Percentiles rank a stretch among this genome's conserved stretches.
Conservation (phyloP, 2,888 invertebrate species). For the Sinopyrophorus schimmeli region DNA sequence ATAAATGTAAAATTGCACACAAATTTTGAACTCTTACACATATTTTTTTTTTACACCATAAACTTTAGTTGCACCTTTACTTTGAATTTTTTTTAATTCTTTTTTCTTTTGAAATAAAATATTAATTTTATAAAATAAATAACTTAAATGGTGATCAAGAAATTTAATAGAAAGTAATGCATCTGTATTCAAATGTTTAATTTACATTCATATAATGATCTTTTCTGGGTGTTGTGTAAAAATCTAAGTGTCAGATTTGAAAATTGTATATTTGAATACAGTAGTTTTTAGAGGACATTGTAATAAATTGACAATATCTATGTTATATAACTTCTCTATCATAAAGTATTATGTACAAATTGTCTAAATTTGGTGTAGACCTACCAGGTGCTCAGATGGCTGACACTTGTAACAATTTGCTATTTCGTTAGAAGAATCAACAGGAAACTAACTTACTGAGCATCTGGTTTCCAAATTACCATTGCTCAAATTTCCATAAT, state of each 20-base stretch:
- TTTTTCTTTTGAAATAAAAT: background rate
- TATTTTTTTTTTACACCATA: constrained; percentile 15
- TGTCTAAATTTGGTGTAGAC: constrained; percentile 33
- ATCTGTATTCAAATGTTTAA: constrained; percentile 33
- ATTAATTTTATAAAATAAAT: background rate
- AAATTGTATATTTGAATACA: constrained; percentile 24
- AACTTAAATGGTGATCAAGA: constrained; percentile 22
- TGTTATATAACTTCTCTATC: constrained; percentile 26
- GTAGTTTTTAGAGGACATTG: constrained; percentile 19
- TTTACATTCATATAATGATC: constrained; percentile 23
- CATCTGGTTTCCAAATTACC: constrained; percentile 36
- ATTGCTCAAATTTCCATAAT: constrained; percentile 29
- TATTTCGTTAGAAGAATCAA: constrained; percentile 20
- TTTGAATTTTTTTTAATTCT: background rate
- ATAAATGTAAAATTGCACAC: too few relatives aligned
- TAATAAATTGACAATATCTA: constrained; percentile 30
- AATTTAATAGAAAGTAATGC: constrained; percentile 32
- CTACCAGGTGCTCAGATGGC: constrained; percentile 37
- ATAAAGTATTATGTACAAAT: constrained; percentile 28
- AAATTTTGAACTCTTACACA: constrained; percentile 23
- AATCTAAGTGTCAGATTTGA: constrained; percentile 18
- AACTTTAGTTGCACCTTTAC: constrained; percentile 4
- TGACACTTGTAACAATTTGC: constrained; percentile 26
- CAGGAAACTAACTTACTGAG: constrained; percentile 43
- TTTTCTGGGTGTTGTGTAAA: constrained; percentile 20